Conservation (phyloP, 2,888 invertebrate species). For the Dascillus cervinus region DNA sequence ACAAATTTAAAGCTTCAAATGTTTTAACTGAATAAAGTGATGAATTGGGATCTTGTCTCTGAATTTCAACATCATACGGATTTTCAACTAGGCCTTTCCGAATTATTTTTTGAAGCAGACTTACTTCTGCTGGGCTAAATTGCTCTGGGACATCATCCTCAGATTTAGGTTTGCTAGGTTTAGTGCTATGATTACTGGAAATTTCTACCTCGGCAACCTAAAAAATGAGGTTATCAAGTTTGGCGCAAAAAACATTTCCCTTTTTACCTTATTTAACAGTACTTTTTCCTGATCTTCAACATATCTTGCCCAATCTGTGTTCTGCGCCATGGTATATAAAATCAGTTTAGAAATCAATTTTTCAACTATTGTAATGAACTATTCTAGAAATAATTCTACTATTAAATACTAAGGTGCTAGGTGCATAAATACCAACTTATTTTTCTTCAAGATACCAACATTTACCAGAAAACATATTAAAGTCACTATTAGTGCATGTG, state of each 20-base stretch:
- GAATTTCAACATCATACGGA: constrained; percentile 81
- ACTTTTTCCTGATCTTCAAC: constrained; percentile 44
- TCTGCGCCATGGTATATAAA: constrained; percentile 30
- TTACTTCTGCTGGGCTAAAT: constrained; percentile 69
- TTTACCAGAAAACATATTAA: too few relatives aligned
- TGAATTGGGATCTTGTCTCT: constrained; percentile 86
- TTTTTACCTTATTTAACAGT: constrained; percentile 36
- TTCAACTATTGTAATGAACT: too few relatives aligned
- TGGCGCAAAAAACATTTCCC: background rate
- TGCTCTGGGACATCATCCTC: constrained; percentile 28
- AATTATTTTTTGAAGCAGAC: constrained; percentile 83
- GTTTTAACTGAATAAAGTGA: constrained; percentile 90
- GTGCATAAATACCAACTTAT: too few relatives aligned
- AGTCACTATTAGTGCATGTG: too few relatives aligned
- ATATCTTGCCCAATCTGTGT: constrained; percentile 47
- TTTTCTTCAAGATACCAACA: too few relatives aligned
- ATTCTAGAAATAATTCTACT: too few relatives aligned
- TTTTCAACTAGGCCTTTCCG: constrained; percentile 82
- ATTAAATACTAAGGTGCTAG: too few relatives aligned
- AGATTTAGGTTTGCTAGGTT: constrained; percentile 9
- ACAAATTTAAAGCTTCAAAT: constrained; percentile 79
- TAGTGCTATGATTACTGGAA: background rate
- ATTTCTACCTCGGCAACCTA: constrained; percentile 18
- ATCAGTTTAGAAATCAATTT: too few relatives aligned
- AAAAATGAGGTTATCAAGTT: constrained; percentile 7